Base-by-base conservation (phyloP, 2,113 vertebrate species). In the Spea bombifrons region DNA sequence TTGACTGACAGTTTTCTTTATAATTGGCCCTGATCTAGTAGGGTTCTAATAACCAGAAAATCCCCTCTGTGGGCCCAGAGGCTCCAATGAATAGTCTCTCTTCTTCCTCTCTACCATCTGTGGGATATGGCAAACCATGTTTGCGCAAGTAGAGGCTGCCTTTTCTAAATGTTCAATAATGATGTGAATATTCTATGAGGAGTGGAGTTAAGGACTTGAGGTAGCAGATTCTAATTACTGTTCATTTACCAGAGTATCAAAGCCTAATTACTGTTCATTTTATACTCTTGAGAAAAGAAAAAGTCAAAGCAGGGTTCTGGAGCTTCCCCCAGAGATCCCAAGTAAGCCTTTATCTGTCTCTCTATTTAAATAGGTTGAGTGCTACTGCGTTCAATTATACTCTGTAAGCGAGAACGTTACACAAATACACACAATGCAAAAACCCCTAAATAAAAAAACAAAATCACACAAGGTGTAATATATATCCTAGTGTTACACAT, bases 1-100 rank as follows among this genome's bases (percentile, higher is more conserved):
- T 94, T 97, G 97, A 98, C 97, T 98, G 97, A 98, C 97, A 98
- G 96, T 98, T 98, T 98, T 98, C 96, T 96, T 96, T 97, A 97
- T 99, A 98, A 99, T 98, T 99, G 96, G 97, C 94, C 95, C 96
- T 97, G 95, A 98, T 98, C 96, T 98, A 95, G 95, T 91, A 91
- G 94, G 92, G 96, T 95, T 98, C 95, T 98, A 98, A 98, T 98
- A 98, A 98, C 97, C 96, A 98, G 94, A 96, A 98, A 97, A 98
- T 97, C 96, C 96, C 96, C 95, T 98, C 95, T 94, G 96, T 94
- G 96, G 95, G 94, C 94, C 94, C 94, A 93, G 90, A 93, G 94
- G 94, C 95, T 92, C 92, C 91, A 90, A 89, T 92, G 92, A 96
- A 96, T 94, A 92, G 93, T 92, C 95, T 95, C 91, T 90, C 89